These are phyloP conservation scores for Portunus trituberculatus DNA, from an alignment of 1,140 invertebrate species.

Conservation along the genomic window DNA sequence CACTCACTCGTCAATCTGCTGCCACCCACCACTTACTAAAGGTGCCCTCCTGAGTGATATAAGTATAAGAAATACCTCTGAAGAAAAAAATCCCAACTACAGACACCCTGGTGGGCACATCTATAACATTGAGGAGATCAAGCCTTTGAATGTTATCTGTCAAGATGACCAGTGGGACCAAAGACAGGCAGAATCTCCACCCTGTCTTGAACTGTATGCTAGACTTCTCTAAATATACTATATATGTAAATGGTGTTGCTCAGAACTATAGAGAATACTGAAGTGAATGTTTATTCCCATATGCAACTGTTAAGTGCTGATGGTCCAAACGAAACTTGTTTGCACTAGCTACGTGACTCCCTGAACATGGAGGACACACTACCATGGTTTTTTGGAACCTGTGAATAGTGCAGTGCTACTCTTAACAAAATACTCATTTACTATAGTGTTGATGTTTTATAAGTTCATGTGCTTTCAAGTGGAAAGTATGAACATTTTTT, in stretches of 20 bases:
- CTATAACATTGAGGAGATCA: slow-evolving; percentile 53
- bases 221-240: background rate
- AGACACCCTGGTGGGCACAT: slow-evolving; percentile 38
- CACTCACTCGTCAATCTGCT: slow-evolving; percentile 45
- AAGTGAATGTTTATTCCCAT: background rate
- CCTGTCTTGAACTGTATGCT: slow-evolving; percentile 45
- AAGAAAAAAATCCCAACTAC: slow-evolving; percentile 51
- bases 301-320: background rate
- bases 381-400: background rate
- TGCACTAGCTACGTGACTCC: background rate
- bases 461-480: slow-evolving; percentile 28
- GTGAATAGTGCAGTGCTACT: slow-evolving; percentile 16
- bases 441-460: background rate
- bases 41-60: background rate
- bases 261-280: background rate
- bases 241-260: background rate
- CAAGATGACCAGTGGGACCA: slow-evolving; percentile 58
- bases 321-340: background rate
- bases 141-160: slow-evolving; percentile 39
- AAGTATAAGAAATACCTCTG: slow-evolving; percentile 40
- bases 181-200: slow-evolving; percentile 51
- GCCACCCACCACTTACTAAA: slow-evolving; percentile 49
- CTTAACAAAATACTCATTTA: slow-evolving; percentile 25
- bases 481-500: background rate
- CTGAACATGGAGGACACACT: background rate